Conservation (phyloP, 2,113 vertebrate species). For the Sigmodon hispidus region DNA sequence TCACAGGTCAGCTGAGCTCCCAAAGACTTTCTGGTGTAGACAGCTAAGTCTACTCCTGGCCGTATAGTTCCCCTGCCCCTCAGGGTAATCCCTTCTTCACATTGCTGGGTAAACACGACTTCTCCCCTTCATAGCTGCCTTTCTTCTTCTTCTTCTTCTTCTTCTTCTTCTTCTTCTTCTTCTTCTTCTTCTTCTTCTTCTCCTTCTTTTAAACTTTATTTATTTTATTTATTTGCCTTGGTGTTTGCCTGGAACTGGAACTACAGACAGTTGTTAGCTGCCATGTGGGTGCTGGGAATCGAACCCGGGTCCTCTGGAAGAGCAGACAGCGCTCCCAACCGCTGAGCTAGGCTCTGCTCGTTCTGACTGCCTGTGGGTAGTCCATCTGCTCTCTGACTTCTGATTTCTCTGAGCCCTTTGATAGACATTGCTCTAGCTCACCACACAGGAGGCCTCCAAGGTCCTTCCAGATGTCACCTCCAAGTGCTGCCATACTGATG, state of each 20-base stretch:
- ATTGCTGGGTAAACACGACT: background rate
- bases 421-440: background rate
- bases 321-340: no score
- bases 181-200: no score
- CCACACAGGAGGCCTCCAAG: background rate
- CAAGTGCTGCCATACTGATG: background rate
- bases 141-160: no score
- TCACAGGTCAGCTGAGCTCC: background rate
- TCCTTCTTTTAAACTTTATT: no score
- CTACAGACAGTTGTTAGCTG: no score
- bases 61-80: background rate
- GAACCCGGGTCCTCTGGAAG: no score
- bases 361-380: no score
- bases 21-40: background rate
- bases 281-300: no score
- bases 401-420: background rate
- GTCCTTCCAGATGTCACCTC: background rate
- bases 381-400: background rate
- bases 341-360: background rate
- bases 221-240: no score
- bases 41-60: background rate
- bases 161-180: no score
- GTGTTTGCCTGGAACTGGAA: no score
- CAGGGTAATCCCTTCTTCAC: no score
- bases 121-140: background rate